Conservation (phyloP, 92 coral and sea anemone species). For the Desmophyllum pertusum region DNA sequence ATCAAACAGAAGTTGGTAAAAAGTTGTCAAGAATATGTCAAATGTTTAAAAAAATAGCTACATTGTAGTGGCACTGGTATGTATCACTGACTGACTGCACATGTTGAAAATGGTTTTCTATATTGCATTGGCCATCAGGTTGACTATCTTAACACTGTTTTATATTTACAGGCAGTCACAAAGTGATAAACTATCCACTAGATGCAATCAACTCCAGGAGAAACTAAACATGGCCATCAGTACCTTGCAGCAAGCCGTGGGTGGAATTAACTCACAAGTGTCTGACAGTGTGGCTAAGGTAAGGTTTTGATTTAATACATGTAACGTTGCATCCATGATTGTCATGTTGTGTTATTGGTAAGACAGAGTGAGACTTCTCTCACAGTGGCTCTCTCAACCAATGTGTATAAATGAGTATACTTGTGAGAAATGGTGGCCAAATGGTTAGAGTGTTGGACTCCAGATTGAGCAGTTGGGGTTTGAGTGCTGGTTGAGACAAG, state of each 20-base stretch:
- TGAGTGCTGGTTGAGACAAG: too few relatives aligned
- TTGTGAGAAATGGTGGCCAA: background rate
- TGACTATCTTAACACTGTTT: too few relatives aligned
- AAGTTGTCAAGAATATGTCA: too few relatives aligned
- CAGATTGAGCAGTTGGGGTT: too few relatives aligned
- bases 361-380: background rate
- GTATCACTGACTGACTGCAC: too few relatives aligned
- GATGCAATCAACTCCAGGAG: constrained; percentile 84
- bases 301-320: background rate
- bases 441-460: too few relatives aligned
- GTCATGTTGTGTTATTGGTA: background rate
- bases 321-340: background rate
- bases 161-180: constrained; percentile 75
- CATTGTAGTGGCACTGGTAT: too few relatives aligned
- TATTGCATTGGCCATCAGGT: too few relatives aligned
- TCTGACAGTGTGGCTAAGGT: constrained; percentile 84
- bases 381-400: background rate
- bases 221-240: constrained; percentile 83
- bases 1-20: too few relatives aligned
- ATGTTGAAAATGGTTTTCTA: too few relatives aligned
- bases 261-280: constrained; percentile 81
- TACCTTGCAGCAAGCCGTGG: constrained; percentile 91
- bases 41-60: too few relatives aligned
- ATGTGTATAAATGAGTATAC: background rate
- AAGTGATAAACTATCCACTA: constrained; percentile 79